Base-by-base conservation (phyloP, 2,797 vertebrate species). In the Lacerta viridis region DNA sequence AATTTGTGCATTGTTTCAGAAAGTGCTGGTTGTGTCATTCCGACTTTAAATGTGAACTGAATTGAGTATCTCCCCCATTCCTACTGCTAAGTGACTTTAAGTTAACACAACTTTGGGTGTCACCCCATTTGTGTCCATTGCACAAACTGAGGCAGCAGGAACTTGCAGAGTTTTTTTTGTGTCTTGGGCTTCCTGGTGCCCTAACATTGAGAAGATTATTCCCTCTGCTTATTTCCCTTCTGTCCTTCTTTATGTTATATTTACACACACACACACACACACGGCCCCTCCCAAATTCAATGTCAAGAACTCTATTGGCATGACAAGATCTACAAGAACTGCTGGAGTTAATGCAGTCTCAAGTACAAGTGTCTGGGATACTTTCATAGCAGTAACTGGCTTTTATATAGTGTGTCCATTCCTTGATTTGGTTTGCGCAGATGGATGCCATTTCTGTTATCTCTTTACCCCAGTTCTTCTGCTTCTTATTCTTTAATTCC, bases 341-440 rank as follows among this genome's bases (percentile, higher is more conserved):
- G 90, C 92, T 91, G 91, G 92, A 94, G 92, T 95, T 95, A 94
- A 95, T 94, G 83, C 92, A 93, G 90, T 94, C 93, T 93, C 92
- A 91, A 95, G 93, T 91, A 93, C 88, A 88, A 92, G 91, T 90
- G 93, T 92, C 94, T 93, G 88, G 88, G 93, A 95, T 90, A 92
- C 92, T 94, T 95, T 94, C 90, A 93, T 92, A 94, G 89, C 81
- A 81, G 93, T 95, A 95, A 94, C 91, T 93, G 95, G 93, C 89
- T 94, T 95, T 95, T 95, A 93, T 92, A 93, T 90, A 95, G 92
- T 94, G 92, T 95, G 93, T 91, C 95, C 92, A 87, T 93, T 92
- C 89, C 93, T 95, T 92, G 92, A 93, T 95, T 94, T 46, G 75
- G 90, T 83, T 91, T 8, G 85, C 91, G 87, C 89, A 92, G 90